Conservation (phyloP, 1,140 invertebrate genomes). For the Lasioglossum baleicum region DNA sequence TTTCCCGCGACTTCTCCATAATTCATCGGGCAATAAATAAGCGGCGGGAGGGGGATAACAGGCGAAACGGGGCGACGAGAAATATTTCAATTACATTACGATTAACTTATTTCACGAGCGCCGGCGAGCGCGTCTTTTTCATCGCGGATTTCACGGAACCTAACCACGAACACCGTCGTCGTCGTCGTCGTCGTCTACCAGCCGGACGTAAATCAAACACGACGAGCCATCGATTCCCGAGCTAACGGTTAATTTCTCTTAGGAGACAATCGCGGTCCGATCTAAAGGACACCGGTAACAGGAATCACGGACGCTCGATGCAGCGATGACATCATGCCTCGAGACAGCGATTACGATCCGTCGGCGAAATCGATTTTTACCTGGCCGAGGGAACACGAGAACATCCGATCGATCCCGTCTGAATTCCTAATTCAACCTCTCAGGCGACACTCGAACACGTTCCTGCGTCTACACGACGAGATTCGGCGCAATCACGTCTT, state of each 20-base stretch:
- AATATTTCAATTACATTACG: conserved; percentile 44
- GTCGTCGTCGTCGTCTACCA: not conserved
- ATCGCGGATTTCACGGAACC: conserved; percentile 9
- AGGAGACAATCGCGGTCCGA: conserved; percentile 32
- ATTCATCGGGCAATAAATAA: conserved; percentile 36
- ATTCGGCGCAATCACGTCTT: no score
- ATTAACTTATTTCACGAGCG: conserved; percentile 30
- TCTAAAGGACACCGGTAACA: conserved; percentile 16
- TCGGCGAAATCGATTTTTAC: conserved; percentile 32
- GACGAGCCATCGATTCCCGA: conserved; percentile 31
- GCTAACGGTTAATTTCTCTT: conserved; percentile 33
- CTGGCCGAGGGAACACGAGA: not conserved
- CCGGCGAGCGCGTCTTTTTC: not conserved
- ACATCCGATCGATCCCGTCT: not conserved
- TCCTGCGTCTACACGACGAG: no score
- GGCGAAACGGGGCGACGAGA: conserved; percentile 19
- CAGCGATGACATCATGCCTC: conserved; percentile 13
- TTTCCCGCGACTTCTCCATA: conserved; percentile 25
- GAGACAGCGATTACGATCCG: conserved; percentile 10
- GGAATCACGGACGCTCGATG: conserved; percentile 27
- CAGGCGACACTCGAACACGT: no score
- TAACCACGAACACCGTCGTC: not conserved
- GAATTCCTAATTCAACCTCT: not conserved
- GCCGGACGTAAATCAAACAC: conserved; percentile 22
- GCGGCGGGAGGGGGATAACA: not conserved